A percentile compares a stretch with the other conserved stretches of the same genome.
Evolutionary conservation across 2,113 vertebrate genomes (phyloP).

Genomic region (Mastomys coucha): DNA sequence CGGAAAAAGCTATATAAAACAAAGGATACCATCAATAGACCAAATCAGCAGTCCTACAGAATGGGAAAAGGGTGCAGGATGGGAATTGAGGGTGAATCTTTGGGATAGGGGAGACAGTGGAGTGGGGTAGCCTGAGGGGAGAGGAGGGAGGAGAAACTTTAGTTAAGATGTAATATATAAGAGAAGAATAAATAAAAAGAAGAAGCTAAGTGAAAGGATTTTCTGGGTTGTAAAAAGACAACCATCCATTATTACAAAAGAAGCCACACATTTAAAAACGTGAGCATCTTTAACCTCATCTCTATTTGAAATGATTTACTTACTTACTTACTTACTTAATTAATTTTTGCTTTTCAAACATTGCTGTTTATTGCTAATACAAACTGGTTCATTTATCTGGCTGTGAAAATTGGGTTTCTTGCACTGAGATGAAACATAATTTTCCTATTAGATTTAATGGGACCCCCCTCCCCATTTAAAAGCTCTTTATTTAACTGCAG

Average conservation of each 20-base stretch:
- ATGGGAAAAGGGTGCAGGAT: fast-evolving
- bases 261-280: background rate
- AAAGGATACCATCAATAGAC: background rate
- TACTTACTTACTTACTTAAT: too few relatives aligned
- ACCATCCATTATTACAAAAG: background rate
- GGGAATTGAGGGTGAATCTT: background rate
- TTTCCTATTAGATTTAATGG: slow-evolving; percentile 73
- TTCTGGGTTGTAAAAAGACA: background rate
- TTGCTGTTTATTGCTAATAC: slow-evolving; percentile 52
- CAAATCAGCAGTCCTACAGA: background rate
- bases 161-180: background rate
- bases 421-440: slow-evolving; percentile 61
- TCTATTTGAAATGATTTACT: background rate
- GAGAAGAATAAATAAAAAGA: background rate
- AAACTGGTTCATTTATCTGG: slow-evolving; percentile 52
- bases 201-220: background rate
- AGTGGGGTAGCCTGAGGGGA: background rate
- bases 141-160: background rate
- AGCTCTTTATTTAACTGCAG: slow-evolving; percentile 48
- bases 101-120: background rate
- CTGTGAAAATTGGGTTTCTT: slow-evolving; percentile 70
- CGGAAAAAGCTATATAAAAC: background rate
- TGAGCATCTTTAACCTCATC: background rate
- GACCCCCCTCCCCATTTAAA: background rate
- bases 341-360: slow-evolving; percentile 39